These are phyloP conservation scores for Stegostoma tigrinum DNA, from an alignment of 2,113 vertebrate genomes.

Conservation along the genomic window DNA sequence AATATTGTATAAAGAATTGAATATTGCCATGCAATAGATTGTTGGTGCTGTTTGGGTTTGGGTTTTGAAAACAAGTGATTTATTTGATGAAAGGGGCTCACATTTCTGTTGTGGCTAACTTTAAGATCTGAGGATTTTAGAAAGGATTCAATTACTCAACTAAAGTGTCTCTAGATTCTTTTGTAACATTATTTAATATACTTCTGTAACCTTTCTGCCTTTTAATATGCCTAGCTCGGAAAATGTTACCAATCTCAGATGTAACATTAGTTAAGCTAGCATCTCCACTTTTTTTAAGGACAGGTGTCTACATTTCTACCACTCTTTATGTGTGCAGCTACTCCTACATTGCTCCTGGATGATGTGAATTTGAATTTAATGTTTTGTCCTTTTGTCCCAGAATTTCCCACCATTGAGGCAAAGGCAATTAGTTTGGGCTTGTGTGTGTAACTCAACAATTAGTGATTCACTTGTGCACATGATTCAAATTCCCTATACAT, in stretches of 20 bases:
- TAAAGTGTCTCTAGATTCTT: neutral
- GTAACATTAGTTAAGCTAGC: neutral
- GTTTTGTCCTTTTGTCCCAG: neutral
- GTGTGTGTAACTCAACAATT: neutral
- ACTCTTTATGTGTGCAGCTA: neutral
- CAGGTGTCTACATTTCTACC: neutral
- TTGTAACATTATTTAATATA: neutral
- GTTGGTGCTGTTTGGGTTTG: neutral
- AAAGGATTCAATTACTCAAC: neutral
- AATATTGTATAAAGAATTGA: neutral
- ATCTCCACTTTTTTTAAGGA: neutral
- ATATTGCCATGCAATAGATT: neutral
- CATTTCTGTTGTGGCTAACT: neutral
- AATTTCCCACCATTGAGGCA: neutral
- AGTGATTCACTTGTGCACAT: neutral
- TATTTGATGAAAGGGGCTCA: neutral
- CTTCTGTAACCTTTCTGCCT: neutral
- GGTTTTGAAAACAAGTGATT: neutral
- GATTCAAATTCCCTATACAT: neutral
- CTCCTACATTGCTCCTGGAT: neutral
- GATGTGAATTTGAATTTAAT: neutral
- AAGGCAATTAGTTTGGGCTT: neutral
- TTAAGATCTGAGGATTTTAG: neutral
- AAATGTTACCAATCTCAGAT: neutral
- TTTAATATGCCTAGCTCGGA: neutral